Conservation (phyloP, 2,888 invertebrate species). For the Sepiola atlantica region DNA sequence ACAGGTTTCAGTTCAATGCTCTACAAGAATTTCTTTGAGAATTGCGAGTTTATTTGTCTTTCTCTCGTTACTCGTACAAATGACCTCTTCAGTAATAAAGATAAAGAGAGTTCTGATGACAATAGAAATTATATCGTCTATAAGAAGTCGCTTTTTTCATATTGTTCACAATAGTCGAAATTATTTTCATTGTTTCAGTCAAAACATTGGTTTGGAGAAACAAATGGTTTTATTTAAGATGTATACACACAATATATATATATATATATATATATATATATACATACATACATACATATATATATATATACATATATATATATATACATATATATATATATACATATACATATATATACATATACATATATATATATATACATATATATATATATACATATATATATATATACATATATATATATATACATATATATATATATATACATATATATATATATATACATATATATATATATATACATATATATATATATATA, state of each 20-base stretch:
- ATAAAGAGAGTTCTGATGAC: no score
- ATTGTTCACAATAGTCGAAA: no score
- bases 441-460: not conserved
- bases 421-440: not conserved
- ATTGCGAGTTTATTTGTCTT: no score
- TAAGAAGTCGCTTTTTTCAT: no score
- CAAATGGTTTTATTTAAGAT: not conserved
- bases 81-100: no score
- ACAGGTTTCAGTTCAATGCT: no score
- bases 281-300: not conserved
- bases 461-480: not conserved
- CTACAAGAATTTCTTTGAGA: no score
- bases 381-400: not conserved
- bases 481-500: not conserved
- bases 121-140: no score
- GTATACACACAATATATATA: not conserved
- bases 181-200: no score
- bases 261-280: not conserved
- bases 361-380: not conserved
- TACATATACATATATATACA: not conserved
- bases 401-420: not conserved
- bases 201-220: no score
- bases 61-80: no score
- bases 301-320: not conserved
- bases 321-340: not conserved